phyloP scores from a whole-genome alignment of 2,888 invertebrate species.

The Mythimna vitellina region DNA sequence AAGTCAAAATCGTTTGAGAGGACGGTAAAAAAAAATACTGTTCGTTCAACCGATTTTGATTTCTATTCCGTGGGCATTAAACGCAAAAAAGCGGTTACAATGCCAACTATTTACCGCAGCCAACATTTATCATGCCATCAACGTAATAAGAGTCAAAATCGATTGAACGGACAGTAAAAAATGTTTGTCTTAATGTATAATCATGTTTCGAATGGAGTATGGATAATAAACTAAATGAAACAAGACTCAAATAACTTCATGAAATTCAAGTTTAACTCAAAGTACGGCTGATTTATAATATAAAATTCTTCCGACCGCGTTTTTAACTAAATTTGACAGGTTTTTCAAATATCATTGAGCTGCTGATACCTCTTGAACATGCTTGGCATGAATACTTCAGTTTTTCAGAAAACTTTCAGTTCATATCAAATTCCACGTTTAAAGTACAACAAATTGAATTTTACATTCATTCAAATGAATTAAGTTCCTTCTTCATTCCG shows the following conservation, averaged over 20 bases:
- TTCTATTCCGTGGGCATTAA: no score
- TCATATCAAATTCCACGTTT: neutral
- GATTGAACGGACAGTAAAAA: no score
- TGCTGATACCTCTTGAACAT: constrained; percentile 15
- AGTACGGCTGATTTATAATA: constrained; percentile 63
- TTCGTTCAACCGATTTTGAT: no score
- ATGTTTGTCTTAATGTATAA: no score
- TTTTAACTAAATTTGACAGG: neutral
- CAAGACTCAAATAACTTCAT: constrained; percentile 57
- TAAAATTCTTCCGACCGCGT: neutral
- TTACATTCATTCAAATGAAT: neutral
- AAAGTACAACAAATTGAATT: neutral
- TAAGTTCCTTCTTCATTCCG: neutral
- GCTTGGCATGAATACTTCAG: neutral
- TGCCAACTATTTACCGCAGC: no score
- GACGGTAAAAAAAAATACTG: no score
- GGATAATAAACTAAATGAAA: neutral
- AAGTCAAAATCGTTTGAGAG: no score
- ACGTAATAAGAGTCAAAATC: no score
- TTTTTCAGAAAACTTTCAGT: neutral
- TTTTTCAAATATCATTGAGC: neutral
- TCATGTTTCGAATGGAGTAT: neutral
- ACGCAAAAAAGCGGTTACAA: no score
- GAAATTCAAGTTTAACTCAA: constrained; percentile 47
- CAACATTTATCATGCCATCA: no score